phyloP scores from a whole-genome alignment of 2,888 invertebrate species.

The Thera obeliscata region DNA sequence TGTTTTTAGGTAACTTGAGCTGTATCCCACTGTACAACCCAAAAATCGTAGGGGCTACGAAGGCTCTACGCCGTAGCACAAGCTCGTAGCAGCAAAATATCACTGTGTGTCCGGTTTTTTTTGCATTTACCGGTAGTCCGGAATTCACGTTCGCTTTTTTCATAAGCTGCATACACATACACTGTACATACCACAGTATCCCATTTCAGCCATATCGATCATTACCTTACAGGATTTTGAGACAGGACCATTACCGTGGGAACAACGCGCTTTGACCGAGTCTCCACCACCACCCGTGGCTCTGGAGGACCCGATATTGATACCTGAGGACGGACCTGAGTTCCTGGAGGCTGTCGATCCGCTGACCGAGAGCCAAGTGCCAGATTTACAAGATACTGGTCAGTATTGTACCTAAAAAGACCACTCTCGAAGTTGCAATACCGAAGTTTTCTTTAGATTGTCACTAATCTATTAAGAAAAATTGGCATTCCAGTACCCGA shows the following conservation, averaged over 20 bases:
- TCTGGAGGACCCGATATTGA: constrained; percentile 69
- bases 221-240: constrained; percentile 63
- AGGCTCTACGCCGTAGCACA: too few species aligned
- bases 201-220: background rate
- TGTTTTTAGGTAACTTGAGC: too few species aligned
- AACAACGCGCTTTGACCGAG: constrained; percentile 60
- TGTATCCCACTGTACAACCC: too few species aligned
- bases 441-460: too few species aligned
- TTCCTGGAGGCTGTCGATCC: constrained; percentile 73
- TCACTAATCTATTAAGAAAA: too few species aligned
- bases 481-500: too few species aligned
- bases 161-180: background rate
- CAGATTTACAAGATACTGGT: constrained; percentile 75
- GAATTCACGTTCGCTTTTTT: too few species aligned
- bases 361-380: constrained; percentile 69
- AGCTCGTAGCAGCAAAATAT: too few species aligned
- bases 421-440: too few species aligned
- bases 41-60: too few species aligned
- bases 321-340: constrained; percentile 71
- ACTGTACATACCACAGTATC: background rate
- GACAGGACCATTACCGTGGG: constrained; percentile 75
- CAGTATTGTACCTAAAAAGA: constrained; percentile 8
- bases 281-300: constrained; percentile 59
- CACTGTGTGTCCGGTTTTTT: too few species aligned
- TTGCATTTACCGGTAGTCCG: too few species aligned